Percentiles rank a stretch among this genome's conserved stretches.
Conservation (phyloP, 2,113 vertebrate genomes). For the Quiscalus mexicanus region DNA sequence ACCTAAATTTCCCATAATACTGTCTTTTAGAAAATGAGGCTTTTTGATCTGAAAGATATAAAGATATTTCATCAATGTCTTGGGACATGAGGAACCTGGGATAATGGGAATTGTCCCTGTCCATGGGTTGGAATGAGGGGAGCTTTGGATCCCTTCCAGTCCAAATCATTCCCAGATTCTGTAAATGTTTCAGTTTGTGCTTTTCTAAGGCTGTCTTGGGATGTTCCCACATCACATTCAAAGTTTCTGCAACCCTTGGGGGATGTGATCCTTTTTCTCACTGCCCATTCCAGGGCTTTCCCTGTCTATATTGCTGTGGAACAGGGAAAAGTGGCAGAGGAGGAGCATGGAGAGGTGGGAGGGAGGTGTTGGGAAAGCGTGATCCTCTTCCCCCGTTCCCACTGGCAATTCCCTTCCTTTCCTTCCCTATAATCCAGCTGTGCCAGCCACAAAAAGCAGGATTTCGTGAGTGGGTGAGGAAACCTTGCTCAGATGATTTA, state of each 20-base stretch:
- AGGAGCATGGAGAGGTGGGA: neutral
- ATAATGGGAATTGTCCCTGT: neutral
- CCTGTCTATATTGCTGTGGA: rapidly evolving
- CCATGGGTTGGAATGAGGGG: neutral
- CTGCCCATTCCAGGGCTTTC: neutral
- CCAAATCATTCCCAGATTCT: neutral
- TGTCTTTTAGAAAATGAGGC: rapidly evolving
- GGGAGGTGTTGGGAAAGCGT: neutral
- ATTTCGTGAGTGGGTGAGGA: neutral
- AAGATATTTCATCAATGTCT: neutral
- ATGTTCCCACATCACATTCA: rapidly evolving
- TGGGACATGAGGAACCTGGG: neutral
- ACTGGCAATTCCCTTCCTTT: neutral
- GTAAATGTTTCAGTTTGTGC: neutral
- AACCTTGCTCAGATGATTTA: neutral
- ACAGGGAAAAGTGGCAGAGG: neutral
- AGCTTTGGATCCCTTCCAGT: neutral
- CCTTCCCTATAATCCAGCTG: neutral
- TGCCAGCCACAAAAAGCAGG: neutral
- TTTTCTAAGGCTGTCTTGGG: neutral
- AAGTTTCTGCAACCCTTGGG: too few relatives aligned
- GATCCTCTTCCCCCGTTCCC: neutral
- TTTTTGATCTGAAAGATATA: neutral
- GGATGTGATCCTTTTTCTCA: neutral
- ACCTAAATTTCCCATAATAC: neutral